Evolutionary conservation across 1,140 invertebrate species (phyloP), one percentile per base, ranked within the genome.

Genomic region (Spodoptera frugiperda): DNA sequence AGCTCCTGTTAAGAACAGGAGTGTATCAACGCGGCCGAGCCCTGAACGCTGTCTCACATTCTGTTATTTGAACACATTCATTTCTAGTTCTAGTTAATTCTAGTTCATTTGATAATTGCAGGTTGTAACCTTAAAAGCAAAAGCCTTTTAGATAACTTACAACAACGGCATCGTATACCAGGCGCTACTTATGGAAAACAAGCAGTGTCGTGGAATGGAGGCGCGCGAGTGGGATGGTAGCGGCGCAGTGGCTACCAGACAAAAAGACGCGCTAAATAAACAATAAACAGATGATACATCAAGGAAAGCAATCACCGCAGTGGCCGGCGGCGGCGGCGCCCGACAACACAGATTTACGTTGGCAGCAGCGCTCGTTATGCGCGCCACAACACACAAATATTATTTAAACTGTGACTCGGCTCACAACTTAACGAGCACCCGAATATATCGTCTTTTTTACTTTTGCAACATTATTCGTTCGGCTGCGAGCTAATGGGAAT

Each of bases 231-330:
- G 25, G 30, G 8, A n/a, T 6, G 9, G 3, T 17, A 53, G 6
- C 15, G 30, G 39, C 67, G 61, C 77, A 39, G 33, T 39, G 76
- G 89, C 90, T 91, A 88, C 90, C 87, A 89, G 84, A 88, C 82
- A 89, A 91, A 91, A 89, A 88, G 87, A 77, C 77, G 82, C 86
- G 85, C 80, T 90, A 87, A 91, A 92, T 89, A 92, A 91, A 92
- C 89, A 92, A 90, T 90, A 84, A 88, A 83, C 82, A 83, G 82
- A 87, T 87, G 86, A 91, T 90, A 89, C 87, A 92, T 92, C 88
- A 91, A 88, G 78, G 84, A 90, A 90, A 89, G 88, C 86, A 91
- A 92, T 92, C 88, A 91, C 82, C 67, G 70, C 65, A 19, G 79
- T 78, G 59, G 88, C 91, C 90, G 83, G 46, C 80, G 88, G 91